These are phyloP conservation scores for Aphrophora alni DNA, from an alignment of 2,888 invertebrate species.

Conservation along the genomic window DNA sequence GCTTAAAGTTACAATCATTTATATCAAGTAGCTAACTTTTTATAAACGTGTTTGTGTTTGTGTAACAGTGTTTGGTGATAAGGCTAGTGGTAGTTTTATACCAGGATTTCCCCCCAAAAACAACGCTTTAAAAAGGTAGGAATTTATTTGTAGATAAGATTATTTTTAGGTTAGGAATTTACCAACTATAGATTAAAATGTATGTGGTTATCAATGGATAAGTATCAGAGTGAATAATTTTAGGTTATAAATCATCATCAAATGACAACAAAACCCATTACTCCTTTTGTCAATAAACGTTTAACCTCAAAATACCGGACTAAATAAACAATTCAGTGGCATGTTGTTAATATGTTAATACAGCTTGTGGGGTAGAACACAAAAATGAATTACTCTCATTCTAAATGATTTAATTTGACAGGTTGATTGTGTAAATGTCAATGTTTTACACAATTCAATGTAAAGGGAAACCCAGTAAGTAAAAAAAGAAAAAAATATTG, in stretches of 20 bases:
- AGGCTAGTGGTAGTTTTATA: neutral
- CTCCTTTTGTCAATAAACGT: too few relatives aligned
- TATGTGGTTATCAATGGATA: too few relatives aligned
- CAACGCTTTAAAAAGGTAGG: neutral
- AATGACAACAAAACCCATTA: too few relatives aligned
- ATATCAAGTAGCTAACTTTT: neutral
- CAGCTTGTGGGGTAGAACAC: neutral
- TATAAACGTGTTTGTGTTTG: neutral
- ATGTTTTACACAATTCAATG: neutral
- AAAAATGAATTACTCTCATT: neutral
- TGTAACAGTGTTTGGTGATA: neutral
- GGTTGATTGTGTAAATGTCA: neutral
- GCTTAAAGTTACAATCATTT: neutral
- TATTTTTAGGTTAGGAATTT: too few relatives aligned
- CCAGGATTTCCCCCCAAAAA: neutral
- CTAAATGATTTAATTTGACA: neutral
- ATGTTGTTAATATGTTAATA: neutral
- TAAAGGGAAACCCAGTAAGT: too few relatives aligned
- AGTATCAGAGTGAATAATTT: too few relatives aligned
- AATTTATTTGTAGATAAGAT: too few relatives aligned
- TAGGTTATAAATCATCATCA: too few relatives aligned
- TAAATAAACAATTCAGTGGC: neutral
- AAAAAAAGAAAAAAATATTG: neutral
- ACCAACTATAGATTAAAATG: too few relatives aligned
- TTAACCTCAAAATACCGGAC: too few relatives aligned